Percentiles rank a stretch among this genome's conserved stretches.
These are phyloP conservation scores for Aldrovandia affinis DNA, from an alignment of 2,797 vertebrate species.

Conservation along the genomic window DNA sequence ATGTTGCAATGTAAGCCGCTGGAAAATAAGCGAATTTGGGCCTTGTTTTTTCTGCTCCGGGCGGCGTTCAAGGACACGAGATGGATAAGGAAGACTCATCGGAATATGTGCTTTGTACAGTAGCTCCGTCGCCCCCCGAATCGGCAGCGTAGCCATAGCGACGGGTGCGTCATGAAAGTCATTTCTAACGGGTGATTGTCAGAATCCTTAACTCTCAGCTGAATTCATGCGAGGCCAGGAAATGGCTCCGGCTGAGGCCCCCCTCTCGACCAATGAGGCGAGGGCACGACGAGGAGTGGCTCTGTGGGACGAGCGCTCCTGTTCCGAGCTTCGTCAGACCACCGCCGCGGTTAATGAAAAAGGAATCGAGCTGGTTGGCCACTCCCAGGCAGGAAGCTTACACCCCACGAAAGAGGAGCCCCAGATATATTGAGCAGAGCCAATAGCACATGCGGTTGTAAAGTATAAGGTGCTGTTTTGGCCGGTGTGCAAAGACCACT, in stretches of 20 bases:
- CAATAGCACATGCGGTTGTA: not conserved
- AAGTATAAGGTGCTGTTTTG: not conserved
- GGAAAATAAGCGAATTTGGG: not conserved
- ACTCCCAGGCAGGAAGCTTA: conserved; percentile 16
- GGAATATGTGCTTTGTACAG: not conserved
- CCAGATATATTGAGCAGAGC: not conserved
- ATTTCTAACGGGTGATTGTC: not conserved
- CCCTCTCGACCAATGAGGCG: not conserved
- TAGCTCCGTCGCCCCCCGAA: not conserved
- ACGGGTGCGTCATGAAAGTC: not conserved
- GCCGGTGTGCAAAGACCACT: not conserved
- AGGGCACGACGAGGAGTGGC: not conserved
- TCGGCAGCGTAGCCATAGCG: not conserved
- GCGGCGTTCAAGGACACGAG: not conserved
- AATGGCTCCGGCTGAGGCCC: not conserved
- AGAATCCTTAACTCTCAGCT: not conserved
- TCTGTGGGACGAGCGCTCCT: not conserved
- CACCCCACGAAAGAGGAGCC: not conserved
- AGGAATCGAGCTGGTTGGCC: not conserved
- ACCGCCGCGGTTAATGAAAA: not conserved
- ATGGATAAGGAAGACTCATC: not conserved
- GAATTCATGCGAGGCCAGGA: not conserved
- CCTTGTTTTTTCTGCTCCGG: not conserved
- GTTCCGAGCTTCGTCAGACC: not conserved
- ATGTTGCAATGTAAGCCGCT: not conserved